Conservation (phyloP, 2,888 invertebrate species). For the Patella pellucida region DNA sequence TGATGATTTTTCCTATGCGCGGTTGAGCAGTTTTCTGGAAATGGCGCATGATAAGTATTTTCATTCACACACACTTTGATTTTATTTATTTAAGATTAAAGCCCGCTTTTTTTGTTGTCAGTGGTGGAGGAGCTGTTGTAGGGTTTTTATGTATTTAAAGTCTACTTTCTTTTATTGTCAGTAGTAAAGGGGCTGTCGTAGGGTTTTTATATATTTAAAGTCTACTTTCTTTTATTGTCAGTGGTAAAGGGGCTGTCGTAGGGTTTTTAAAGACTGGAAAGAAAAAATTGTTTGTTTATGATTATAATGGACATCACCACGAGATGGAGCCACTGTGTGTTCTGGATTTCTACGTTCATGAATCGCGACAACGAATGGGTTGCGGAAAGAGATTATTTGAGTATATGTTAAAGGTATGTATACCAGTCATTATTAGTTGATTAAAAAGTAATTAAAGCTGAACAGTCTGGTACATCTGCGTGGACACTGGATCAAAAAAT, state of each 20-base stretch:
- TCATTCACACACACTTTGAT: too few species aligned
- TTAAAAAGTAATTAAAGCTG: too few species aligned
- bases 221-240: slow-evolving; percentile 37
- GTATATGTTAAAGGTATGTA: slow-evolving; percentile 83
- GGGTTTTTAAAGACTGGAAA: slow-evolving; percentile 91
- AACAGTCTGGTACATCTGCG: too few species aligned
- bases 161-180: slow-evolving; percentile 37
- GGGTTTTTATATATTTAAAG: slow-evolving; percentile 77
- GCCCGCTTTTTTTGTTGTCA: slow-evolving; percentile 37
- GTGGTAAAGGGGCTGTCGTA: slow-evolving; percentile 75
- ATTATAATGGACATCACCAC: slow-evolving; percentile 74
- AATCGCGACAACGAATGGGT: slow-evolving; percentile 87
- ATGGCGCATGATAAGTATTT: too few species aligned
- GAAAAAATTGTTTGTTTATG: slow-evolving; percentile 86
- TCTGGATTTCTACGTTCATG: slow-evolving; percentile 92
- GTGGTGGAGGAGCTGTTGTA: slow-evolving; percentile 75
- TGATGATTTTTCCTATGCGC: too few species aligned
- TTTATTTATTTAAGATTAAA: too few species aligned
- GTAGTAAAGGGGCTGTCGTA: slow-evolving; percentile 75
- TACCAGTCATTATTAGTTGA: too few species aligned
- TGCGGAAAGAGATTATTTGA: slow-evolving; percentile 88
- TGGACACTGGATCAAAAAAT: too few species aligned
- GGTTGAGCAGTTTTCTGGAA: too few species aligned
- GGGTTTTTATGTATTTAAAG: slow-evolving; percentile 81
- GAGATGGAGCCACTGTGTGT: slow-evolving; percentile 89